Evolutionary conservation across 2,888 invertebrate species (phyloP).

Genomic region (Phyllotreta striolata): DNA sequence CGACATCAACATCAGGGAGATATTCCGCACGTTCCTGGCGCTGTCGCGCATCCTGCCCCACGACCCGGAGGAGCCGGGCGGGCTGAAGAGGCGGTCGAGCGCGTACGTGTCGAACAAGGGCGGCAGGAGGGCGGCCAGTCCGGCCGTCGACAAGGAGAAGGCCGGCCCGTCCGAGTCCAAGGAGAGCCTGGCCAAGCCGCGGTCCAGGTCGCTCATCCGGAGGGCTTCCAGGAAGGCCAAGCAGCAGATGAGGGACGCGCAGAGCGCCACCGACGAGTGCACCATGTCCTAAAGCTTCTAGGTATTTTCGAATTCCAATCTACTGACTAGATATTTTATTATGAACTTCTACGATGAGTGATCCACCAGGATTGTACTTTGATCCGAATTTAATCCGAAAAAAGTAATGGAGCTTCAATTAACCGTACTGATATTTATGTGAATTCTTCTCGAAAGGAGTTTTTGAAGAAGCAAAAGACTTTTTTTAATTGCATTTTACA

Average conservation of each 20-base stretch:
- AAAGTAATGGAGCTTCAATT: no score
- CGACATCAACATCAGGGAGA: conserved; percentile 79
- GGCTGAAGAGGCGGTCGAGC: conserved; percentile 76
- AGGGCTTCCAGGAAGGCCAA: conserved; percentile 81
- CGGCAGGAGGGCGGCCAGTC: conserved; percentile 59
- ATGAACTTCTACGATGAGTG: no score
- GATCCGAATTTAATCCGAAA: no score
- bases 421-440: no score
- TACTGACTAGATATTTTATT: background rate
- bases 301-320: background rate
- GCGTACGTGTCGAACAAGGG: conserved; percentile 71
- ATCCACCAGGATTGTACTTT: no score
- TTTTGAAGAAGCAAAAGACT: no score
- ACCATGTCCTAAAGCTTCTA: conserved; percentile 69
- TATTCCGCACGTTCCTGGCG: conserved; percentile 81
- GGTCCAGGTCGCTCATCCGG: conserved; percentile 73
- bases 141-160: conserved; percentile 56
- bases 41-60: conserved; percentile 76
- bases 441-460: no score
- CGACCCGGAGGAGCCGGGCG: conserved; percentile 66
- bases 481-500: no score
- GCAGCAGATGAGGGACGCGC: conserved; percentile 78
- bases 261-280: conserved; percentile 68
- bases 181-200: conserved; percentile 54
- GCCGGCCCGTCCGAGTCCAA: conserved; percentile 51